These are phyloP conservation scores for Clarias pachynema DNA, from an alignment of 2,797 vertebrate species.

Conservation along the genomic window DNA sequence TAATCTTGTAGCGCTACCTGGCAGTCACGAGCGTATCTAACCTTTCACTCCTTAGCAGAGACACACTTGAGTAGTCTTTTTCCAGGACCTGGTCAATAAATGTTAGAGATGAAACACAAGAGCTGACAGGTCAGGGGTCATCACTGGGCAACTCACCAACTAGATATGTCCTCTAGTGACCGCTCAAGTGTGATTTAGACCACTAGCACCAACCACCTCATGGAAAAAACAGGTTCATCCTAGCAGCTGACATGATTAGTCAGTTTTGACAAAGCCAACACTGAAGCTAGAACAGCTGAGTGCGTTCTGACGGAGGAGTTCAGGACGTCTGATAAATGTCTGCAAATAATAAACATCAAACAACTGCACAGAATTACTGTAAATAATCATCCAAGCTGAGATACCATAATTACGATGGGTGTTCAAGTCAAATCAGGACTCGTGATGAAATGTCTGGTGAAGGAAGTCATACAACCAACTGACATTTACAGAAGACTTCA, in stretches of 20 bases:
- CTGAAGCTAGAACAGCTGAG: conserved; percentile 9
- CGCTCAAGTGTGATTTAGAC: conserved; percentile 23
- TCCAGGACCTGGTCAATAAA: conserved; percentile 44
- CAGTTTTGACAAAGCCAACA: conserved; percentile 36
- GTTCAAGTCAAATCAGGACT: no score
- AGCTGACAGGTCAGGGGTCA: conserved; percentile 24
- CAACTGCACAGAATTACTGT: not conserved
- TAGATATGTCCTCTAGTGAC: conserved; percentile 35
- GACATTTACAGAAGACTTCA: no score
- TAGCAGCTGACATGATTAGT: conserved; percentile 41
- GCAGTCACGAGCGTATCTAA: conserved; percentile 26
- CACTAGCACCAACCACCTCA: not conserved
- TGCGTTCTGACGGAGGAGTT: conserved; percentile 14
- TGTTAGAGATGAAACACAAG: conserved; percentile 13
- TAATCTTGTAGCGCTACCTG: not conserved
- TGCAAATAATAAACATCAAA: not conserved
- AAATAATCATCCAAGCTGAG: not conserved
- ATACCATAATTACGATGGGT: no score
- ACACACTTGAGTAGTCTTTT: conserved; percentile 37
- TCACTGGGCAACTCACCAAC: not conserved
- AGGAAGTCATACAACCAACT: no score
- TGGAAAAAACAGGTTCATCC: conserved; percentile 36
- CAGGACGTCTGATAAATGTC: not conserved
- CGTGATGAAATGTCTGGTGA: no score
- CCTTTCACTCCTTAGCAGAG: conserved; percentile 16